Percentiles rank a stretch among this genome's conserved stretches.
phyloP scores from a whole-genome alignment of 2,888 invertebrate species.

The Meganola albula region DNA sequence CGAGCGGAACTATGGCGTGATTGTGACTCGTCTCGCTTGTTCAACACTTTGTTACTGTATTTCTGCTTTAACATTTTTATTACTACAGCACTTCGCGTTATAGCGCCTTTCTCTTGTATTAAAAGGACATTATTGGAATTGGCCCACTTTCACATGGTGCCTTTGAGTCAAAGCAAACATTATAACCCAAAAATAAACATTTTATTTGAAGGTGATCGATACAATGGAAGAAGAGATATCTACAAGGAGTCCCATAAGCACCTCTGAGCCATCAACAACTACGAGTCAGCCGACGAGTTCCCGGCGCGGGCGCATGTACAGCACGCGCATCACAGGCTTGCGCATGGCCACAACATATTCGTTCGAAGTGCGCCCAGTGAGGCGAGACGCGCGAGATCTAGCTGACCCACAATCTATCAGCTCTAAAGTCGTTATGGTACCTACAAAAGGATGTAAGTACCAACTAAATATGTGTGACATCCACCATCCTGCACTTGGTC shows the following conservation, averaged over 20 bases:
- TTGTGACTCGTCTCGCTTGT: conserved; percentile 39
- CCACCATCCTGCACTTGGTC: too few relatives aligned
- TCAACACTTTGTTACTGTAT: conserved; percentile 35
- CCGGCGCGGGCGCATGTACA: conserved; percentile 63
- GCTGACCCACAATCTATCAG: conserved; percentile 76
- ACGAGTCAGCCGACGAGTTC: conserved; percentile 29
- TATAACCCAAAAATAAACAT: too few relatives aligned
- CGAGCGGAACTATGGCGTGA: conserved; percentile 44
- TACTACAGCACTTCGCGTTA: conserved; percentile 29
- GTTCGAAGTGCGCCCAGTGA: conserved; percentile 83
- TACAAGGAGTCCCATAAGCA: conserved; percentile 24
- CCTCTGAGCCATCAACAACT: conserved; percentile 34
- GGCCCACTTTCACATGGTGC: too few relatives aligned
- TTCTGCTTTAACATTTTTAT: conserved; percentile 36
- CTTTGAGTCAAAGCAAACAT: too few relatives aligned
- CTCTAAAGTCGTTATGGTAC: conserved; percentile 84
- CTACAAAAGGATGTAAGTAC: conserved; percentile 90
- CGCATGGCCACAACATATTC: conserved; percentile 91
- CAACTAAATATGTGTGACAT: too few relatives aligned
- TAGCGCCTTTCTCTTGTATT: conserved; percentile 27
- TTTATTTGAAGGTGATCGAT: conserved; percentile 53
- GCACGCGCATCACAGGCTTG: conserved; percentile 81
- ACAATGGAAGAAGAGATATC: conserved; percentile 51
- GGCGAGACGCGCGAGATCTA: conserved; percentile 70
- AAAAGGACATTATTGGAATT: too few relatives aligned